phyloP scores from a whole-genome alignment of 2,113 vertebrate species.

The Spheniscus mendiculus region DNA sequence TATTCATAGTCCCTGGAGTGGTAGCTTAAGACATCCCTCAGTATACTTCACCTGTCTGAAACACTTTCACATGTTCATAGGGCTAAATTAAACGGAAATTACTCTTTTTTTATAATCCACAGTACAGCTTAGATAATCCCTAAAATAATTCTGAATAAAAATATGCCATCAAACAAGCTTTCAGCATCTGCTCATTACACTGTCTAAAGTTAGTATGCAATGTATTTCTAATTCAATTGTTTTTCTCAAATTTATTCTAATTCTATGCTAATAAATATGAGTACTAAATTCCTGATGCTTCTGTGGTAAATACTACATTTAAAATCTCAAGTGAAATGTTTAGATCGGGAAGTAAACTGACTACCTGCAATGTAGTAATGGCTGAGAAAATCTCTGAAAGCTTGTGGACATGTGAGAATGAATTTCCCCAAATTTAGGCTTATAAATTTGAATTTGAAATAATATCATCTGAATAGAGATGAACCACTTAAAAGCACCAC shows the following conservation, averaged over 20 bases:
- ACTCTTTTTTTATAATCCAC: constrained; percentile 47
- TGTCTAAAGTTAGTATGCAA: neutral
- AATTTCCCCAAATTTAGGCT: neutral
- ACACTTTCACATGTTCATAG: constrained; percentile 13
- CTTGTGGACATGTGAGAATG: neutral
- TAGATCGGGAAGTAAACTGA: neutral
- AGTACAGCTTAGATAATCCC: constrained; percentile 54
- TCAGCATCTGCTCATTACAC: constrained; percentile 1
- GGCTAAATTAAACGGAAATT: constrained; percentile 56
- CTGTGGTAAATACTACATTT: constrained; percentile 30
- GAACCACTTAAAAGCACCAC: neutral
- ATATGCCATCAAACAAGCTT: constrained; percentile 45
- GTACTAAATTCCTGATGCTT: neutral
- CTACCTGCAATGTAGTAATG: neutral
- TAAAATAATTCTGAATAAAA: constrained; percentile 67
- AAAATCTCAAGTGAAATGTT: constrained; percentile 23
- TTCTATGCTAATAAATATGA: constrained; percentile 16
- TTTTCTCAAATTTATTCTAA: constrained; percentile 43
- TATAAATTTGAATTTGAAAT: constrained; percentile 43
- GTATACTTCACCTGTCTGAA: constrained; percentile 61
- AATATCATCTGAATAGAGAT: neutral
- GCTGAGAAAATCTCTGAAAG: constrained; percentile 4
- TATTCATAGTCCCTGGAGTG: constrained; percentile 52
- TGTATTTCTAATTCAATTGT: constrained; percentile 48
- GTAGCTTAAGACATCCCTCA: constrained; percentile 49